Base-by-base conservation (phyloP, 2,888 invertebrate genomes). In the Branchinecta sandiegonensis region DNA sequence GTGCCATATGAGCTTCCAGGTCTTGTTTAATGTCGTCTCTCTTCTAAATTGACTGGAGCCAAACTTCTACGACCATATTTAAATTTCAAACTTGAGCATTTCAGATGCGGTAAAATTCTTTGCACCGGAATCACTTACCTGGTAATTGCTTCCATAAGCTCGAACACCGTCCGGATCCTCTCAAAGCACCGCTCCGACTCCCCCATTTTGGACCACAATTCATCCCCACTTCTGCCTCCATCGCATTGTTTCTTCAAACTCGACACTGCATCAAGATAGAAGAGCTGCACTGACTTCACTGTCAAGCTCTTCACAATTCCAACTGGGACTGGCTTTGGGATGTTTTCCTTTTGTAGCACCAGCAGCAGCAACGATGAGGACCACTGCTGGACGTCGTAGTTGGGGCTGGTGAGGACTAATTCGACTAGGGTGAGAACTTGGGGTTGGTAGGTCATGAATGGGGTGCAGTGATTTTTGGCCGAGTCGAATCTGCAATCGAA, bases 241-340 rank as follows among this genome's bases (percentile, higher is more conserved):
- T 37, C 37, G 5, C 37, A 37, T 37, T 37, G 37, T 37, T 37
- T 37, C 63, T 9, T 56, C 23, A 56, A 23, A 8, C 14, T 56
- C n/a, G 63, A 8, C n/a, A 56, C 63, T 17, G 23, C 63, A 8
- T 56, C 63, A 1, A 56, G 23, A 8, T 17, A 56, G n/a, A n/a
- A n/a, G 9, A 56, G 14, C 63, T 56, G 14, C n/a, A 56, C 63
- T 9, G 63, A 9, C 23, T n/a, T 17, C 63, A 9, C 23, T 23
- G 10, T 23, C n/a, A 56, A 23, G 23, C 1, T 17, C 10, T 56
- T 56, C 8, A 56, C 23, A 17, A 17, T n/a, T 23, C 8, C 2
- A 23, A 56, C 63, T 1, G 63, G 63, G 23, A 56, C 14, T n/a
- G 63, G 63, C 63, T 56, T 56, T 56, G 63, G 63, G 63, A 56